These are phyloP conservation scores for Pseudorasbora parva DNA, from an alignment of 2,113 vertebrate species.

Conservation along the genomic window DNA sequence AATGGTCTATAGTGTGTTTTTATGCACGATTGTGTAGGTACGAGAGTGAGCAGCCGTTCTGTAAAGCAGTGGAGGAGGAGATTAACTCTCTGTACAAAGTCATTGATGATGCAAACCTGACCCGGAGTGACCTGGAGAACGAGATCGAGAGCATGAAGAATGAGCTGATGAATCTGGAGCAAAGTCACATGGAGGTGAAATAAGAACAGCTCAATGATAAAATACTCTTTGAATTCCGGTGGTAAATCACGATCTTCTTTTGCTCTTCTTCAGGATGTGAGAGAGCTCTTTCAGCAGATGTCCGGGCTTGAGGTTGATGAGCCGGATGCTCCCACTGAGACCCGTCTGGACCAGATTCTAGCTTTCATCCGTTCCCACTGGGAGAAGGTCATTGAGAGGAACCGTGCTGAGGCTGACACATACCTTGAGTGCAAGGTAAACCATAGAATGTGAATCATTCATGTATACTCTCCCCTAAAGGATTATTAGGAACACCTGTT, in stretches of 20 bases:
- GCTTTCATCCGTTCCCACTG: conserved; percentile 87
- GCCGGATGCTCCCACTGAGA: conserved; percentile 79
- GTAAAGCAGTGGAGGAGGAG: conserved; percentile 90
- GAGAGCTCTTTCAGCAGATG: conserved; percentile 87
- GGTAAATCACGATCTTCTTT: background rate
- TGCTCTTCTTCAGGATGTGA: conserved; percentile 83
- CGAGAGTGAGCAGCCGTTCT: conserved; percentile 90
- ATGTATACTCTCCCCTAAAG: too few species aligned
- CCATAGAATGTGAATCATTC: background rate
- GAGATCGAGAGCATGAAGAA: conserved; percentile 88
- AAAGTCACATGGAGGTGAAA: conserved; percentile 86
- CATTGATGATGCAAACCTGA: conserved; percentile 87
- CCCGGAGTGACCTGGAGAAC: conserved; percentile 86
- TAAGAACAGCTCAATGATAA: background rate
- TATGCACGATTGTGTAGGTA: conserved; percentile 73
- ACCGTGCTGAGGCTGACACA: conserved; percentile 79
- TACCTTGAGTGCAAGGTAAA: conserved; percentile 86
- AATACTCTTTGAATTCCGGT: background rate
- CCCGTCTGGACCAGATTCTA: conserved; percentile 88
- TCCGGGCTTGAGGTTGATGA: conserved; percentile 86
- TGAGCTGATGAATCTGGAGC: conserved; percentile 83
- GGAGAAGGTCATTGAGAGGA: conserved; percentile 90
- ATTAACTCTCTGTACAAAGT: conserved; percentile 90
- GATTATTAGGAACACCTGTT: too few species aligned
- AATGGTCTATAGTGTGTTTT: background rate